Evolutionary conservation across 2,888 invertebrate species (phyloP).

Genomic region (Quadriops clusia): DNA sequence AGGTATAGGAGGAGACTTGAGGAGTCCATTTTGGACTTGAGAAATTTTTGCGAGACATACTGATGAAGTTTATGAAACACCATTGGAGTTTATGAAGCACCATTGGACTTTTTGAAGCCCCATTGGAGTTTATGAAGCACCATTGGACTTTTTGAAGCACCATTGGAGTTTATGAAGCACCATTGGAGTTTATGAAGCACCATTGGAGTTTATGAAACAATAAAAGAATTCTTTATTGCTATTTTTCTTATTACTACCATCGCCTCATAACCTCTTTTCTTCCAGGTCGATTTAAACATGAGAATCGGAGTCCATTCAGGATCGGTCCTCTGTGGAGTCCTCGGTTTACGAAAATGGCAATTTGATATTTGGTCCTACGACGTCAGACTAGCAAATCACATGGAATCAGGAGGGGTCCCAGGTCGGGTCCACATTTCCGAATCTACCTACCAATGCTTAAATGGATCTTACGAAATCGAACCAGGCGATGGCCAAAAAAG

Average conservation of each 20-base stretch:
- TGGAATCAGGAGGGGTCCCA: constrained; percentile 94
- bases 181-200: too few species aligned
- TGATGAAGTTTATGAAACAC: too few species aligned
- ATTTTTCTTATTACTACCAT: too few species aligned
- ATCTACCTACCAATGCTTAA: constrained; percentile 73
- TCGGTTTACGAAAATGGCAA: constrained; percentile 87
- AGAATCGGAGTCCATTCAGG: constrained; percentile 96
- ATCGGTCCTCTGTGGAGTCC: constrained; percentile 88
- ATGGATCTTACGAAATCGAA: constrained; percentile 86
- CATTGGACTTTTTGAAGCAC: too few species aligned
- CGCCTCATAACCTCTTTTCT: too few species aligned
- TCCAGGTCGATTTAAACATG: constrained; percentile 88
- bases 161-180: too few species aligned
- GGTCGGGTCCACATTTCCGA: constrained; percentile 96
- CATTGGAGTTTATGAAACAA: too few species aligned
- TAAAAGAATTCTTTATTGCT: too few species aligned
- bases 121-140: too few species aligned
- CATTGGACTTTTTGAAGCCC: too few species aligned
- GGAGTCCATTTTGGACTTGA: constrained; percentile 13
- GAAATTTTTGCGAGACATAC: constrained; percentile 14
- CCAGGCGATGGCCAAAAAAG: constrained; percentile 78
- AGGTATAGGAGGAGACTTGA: constrained; percentile 17
- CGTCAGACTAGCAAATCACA: constrained; percentile 90
- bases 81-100: too few species aligned
- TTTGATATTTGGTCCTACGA: constrained; percentile 92